Conservation (phyloP, 1,140 invertebrate genomes). For the Harlomillsia oculata region DNA sequence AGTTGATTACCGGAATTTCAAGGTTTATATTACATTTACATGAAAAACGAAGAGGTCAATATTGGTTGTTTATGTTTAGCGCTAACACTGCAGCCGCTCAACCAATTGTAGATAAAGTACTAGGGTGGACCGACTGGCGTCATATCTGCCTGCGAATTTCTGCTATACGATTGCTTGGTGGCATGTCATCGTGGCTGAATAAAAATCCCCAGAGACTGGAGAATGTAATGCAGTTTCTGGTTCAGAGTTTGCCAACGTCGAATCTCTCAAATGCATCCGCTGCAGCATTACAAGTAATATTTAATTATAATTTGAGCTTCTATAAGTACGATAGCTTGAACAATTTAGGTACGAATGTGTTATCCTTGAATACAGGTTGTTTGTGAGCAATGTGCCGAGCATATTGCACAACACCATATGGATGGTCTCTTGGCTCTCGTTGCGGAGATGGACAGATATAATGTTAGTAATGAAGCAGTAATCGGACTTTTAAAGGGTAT, state of each 20-base stretch:
- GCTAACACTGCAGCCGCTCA: constrained; percentile 85
- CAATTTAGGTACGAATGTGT: constrained; percentile 11
- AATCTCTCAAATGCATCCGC: constrained; percentile 23
- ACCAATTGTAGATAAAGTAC: constrained; percentile 81
- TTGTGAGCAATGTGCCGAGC: constrained; percentile 64
- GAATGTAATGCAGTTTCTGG: constrained; percentile 38
- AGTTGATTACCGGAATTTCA: constrained; percentile 49
- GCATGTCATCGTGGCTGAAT: constrained; percentile 92
- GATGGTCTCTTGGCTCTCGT: constrained; percentile 69
- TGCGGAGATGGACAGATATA: constrained; percentile 64
- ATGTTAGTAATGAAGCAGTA: constrained; percentile 67
- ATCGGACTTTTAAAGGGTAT: constrained; percentile 73
- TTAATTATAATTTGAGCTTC: no score
- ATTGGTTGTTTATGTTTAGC: constrained; percentile 44
- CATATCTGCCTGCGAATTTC: constrained; percentile 83
- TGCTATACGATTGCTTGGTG: constrained; percentile 77
- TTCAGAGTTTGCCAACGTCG: constrained; percentile 34
- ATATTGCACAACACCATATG: constrained; percentile 68
- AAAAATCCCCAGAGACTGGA: constrained; percentile 65
- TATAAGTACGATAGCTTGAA: not conserved
- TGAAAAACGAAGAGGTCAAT: not conserved
- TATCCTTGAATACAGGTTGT: constrained; percentile 33
- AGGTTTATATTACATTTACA: not conserved
- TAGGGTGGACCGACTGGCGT: constrained; percentile 69
- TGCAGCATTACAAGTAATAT: constrained; percentile 26